Base-by-base conservation (phyloP, 2,888 invertebrate genomes). In the Gari tellinella region DNA sequence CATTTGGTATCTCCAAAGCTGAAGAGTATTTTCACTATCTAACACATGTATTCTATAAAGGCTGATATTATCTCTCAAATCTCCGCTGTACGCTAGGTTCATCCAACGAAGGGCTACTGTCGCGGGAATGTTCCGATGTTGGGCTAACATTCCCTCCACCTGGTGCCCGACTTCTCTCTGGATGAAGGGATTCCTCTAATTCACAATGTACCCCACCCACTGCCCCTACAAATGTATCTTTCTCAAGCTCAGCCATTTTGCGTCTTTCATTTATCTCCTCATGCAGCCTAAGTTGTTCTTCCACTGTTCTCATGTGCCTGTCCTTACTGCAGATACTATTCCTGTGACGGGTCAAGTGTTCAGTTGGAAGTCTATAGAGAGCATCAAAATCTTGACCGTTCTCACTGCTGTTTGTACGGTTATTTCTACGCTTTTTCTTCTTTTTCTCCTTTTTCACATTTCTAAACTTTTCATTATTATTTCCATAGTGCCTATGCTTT, bases 351-450 rank as follows among this genome's bases (percentile, higher is more conserved):
- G 79, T 72, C 43, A 87, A 64, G 73, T 88, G 87, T 40, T 86
- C 87, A 2, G 87, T 88, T n/a, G 87, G 87, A 67, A 88, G 76
- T 15, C 87, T 79, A 57, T 88, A 88, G 45, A 86, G 69, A 14
- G 83, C 77, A 55, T 88, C 87, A 68, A 85, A 84, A 57, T 86
- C 86, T 56, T 82, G 81, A n/a, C 74, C 66, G 21, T 79, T 82
- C 37, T 82, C 79, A 21, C 72, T 69, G 23, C 72, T 68, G 19
- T 77, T 77, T 52, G 68, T 63, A 58, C 73, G 72, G 46, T 78
- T 83, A 38, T 73, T 77, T 57, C 72, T 66, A 8, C 77, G 72
- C 10, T 72, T 76, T 46, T 77, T 80, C 65, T 74, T 78, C 61
- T 76, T 81, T 61, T 82, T 84, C 31, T 83, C 81, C 25, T 72